Evolutionary conservation across 2,113 vertebrate genomes (phyloP).

Genomic region (Tonatia bakeri): DNA sequence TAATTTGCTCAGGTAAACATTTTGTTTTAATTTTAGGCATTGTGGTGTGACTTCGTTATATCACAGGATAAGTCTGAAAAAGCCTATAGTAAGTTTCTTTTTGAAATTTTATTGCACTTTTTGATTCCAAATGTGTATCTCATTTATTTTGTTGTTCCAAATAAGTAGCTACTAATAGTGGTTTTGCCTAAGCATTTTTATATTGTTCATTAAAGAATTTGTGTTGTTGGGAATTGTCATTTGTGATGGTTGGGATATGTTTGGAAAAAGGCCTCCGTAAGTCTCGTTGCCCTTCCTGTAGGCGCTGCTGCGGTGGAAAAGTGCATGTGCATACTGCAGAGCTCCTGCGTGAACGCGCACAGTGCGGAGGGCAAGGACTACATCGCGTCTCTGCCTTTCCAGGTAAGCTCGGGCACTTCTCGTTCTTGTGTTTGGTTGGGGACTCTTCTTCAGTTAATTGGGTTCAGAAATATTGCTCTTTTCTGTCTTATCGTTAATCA

Average conservation of each 20-base stretch:
- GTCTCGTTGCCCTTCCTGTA: neutral
- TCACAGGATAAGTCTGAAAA: constrained; percentile 84
- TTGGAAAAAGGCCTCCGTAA: neutral
- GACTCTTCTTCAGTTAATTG: constrained; percentile 6
- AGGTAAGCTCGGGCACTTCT: constrained; percentile 80
- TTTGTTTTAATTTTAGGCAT: constrained; percentile 84
- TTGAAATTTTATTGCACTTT: constrained; percentile 42
- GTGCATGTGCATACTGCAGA: constrained; percentile 94
- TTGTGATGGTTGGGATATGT: neutral
- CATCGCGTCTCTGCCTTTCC: constrained; percentile 94
- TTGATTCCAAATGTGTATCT: constrained; percentile 31
- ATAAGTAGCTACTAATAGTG: constrained; percentile 3
- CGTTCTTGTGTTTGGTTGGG: neutral
- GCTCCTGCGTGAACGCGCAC: constrained; percentile 94
- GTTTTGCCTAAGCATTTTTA: neutral
- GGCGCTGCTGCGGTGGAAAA: constrained; percentile 81
- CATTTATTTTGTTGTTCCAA: neutral
- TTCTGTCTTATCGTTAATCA: neutral
- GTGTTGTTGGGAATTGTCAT: neutral
- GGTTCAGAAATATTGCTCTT: neutral
- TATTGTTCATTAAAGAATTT: neutral
- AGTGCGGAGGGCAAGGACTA: constrained; percentile 95
- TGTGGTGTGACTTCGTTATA: constrained; percentile 96
- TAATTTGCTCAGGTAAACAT: neutral
- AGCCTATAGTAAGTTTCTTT: constrained; percentile 82